Conservation (phyloP, 1,140 invertebrate species). For the Zaprionus nigranus region DNA sequence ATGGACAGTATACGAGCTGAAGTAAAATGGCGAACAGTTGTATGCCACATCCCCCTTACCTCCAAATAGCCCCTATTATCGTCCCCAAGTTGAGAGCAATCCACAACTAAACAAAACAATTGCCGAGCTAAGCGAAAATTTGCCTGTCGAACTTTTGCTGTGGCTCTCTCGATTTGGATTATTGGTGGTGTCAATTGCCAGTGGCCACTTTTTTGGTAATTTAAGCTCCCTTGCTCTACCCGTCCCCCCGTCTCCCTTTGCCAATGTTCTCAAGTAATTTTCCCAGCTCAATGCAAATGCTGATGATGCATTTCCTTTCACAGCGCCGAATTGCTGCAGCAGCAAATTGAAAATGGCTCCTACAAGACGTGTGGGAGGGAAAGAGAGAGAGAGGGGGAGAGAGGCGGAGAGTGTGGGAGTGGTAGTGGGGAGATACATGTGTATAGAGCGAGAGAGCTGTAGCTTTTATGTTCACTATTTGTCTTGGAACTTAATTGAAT, state of each 20-base stretch:
- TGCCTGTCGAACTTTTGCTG: constrained; percentile 58
- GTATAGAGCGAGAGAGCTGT: constrained; percentile 25
- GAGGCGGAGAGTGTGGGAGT: neutral
- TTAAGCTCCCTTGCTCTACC: constrained; percentile 46
- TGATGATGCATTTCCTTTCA: constrained; percentile 78
- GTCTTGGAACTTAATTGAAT: constrained; percentile 81
- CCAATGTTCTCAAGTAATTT: constrained; percentile 66
- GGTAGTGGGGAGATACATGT: constrained; percentile 2
- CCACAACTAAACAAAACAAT: constrained; percentile 65
- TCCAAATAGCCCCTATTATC: neutral
- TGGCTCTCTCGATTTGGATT: constrained; percentile 54
- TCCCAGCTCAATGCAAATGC: constrained; percentile 75
- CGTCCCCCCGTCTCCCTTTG: neutral
- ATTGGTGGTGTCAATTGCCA: constrained; percentile 82
- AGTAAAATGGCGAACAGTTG: constrained; percentile 20
- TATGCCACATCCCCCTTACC: no score
- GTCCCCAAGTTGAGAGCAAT: constrained; percentile 18
- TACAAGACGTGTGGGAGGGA: constrained; percentile 47
- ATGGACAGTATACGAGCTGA: neutral
- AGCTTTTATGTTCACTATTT: constrained; percentile 74
- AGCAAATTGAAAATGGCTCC: constrained; percentile 78
- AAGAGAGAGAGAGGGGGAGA: constrained; percentile 16
- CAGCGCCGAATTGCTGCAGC: constrained; percentile 59
- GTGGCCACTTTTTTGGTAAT: constrained; percentile 79
- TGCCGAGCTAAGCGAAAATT: constrained; percentile 73